A percentile compares a stretch with the other conserved stretches of the same genome.
Evolutionary conservation across 1,140 invertebrate species (phyloP).

Genomic region (Pomacea maculata): DNA sequence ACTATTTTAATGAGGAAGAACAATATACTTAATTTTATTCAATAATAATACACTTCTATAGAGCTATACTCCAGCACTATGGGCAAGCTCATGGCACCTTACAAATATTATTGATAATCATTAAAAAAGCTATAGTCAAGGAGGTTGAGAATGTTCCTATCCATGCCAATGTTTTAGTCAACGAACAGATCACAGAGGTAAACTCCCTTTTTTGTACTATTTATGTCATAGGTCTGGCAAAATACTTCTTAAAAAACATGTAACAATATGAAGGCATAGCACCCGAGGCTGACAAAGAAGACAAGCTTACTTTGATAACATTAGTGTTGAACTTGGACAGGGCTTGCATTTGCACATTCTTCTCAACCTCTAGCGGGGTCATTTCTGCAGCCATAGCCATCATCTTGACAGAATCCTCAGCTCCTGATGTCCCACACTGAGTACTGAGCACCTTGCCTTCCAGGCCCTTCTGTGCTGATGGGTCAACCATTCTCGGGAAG

Average conservation of each 20-base stretch:
- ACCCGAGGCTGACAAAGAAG: background rate
- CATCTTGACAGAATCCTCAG: constrained; percentile 4
- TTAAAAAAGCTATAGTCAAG: too few species aligned
- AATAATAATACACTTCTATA: too few species aligned
- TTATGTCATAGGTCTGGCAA: background rate
- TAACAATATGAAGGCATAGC: background rate
- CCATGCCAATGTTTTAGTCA: background rate
- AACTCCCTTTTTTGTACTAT: background rate
- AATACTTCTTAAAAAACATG: background rate
- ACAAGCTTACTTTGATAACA: constrained; percentile 5
- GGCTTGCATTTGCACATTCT: constrained; percentile 59
- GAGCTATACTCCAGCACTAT: too few species aligned
- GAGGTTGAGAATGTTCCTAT: too few species aligned
- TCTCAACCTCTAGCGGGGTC: constrained; percentile 43
- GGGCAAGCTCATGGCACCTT: too few species aligned
- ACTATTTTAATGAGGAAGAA: too few species aligned
- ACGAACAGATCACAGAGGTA: background rate
- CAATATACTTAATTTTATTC: too few species aligned
- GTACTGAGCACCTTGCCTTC: background rate
- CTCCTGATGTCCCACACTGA: constrained; percentile 16
- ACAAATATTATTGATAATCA: too few species aligned
- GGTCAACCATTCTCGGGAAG: background rate
- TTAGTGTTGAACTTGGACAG: constrained; percentile 55
- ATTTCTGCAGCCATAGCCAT: constrained; percentile 9
- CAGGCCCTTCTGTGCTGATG: background rate